These are phyloP conservation scores for Phalanger gymnotis DNA, from an alignment of 2,797 vertebrate genomes.

Conservation along the genomic window DNA sequence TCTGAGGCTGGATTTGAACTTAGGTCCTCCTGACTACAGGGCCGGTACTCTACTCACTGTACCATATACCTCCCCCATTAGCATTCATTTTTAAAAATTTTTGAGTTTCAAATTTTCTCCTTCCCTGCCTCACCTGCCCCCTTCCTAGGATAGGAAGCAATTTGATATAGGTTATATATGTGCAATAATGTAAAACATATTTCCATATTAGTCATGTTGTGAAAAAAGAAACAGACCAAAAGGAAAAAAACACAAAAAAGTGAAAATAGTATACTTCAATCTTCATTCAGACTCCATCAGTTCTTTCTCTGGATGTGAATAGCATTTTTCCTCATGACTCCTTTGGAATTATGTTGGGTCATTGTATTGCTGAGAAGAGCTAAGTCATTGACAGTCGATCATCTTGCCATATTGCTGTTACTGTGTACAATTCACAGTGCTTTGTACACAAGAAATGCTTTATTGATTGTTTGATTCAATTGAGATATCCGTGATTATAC, in stretches of 20 bases:
- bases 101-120: neutral
- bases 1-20: too few species aligned
- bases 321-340: neutral
- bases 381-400: neutral
- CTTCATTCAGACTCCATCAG: neutral
- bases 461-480: neutral
- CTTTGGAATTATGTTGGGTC: neutral
- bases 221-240: neutral
- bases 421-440: neutral
- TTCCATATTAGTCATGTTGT: neutral
- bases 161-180: neutral
- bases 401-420: neutral
- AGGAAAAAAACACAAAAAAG: neutral
- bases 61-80: too few species aligned
- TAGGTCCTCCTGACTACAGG: too few species aligned
- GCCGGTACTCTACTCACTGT: too few species aligned
- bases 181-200: neutral
- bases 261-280: neutral
- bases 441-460: neutral
- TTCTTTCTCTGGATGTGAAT: neutral
- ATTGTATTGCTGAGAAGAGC: neutral
- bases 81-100: too few species aligned
- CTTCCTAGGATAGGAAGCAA: neutral
- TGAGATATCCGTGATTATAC: neutral
- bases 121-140: neutral